Evolutionary conservation across 2,888 invertebrate genomes (phyloP).

Genomic region (Hanleya hanleyi): DNA sequence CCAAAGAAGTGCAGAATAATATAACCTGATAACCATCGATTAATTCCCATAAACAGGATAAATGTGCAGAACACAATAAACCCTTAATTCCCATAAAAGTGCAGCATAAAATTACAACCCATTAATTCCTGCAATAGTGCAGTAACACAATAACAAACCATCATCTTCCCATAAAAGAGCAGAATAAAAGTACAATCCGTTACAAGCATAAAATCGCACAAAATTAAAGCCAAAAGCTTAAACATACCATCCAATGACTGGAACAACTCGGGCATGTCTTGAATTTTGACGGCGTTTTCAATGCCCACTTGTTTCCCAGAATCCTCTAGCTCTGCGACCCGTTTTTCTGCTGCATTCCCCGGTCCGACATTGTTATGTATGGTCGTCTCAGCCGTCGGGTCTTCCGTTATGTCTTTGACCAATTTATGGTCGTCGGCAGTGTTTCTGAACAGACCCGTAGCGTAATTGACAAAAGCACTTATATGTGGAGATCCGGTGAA

Average conservation of each 20-base stretch:
- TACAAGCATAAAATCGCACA: too few relatives aligned
- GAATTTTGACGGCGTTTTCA: conserved; percentile 62
- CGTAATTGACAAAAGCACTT: conserved; percentile 89
- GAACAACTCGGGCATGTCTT: conserved; percentile 94
- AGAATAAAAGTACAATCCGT: too few relatives aligned
- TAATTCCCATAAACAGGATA: too few relatives aligned
- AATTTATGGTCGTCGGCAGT: conserved; percentile 32
- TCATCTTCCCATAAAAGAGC: too few relatives aligned
- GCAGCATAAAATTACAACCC: too few relatives aligned
- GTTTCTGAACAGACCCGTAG: conserved; percentile 87
- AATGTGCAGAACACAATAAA: too few relatives aligned
- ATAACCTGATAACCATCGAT: too few relatives aligned
- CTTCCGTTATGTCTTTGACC: conserved; percentile 50
- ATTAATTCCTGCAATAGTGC: too few relatives aligned
- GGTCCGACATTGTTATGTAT: conserved; percentile 12
- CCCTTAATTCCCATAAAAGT: too few relatives aligned
- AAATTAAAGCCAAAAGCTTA: too few relatives aligned
- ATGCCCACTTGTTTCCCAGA: conserved; percentile 41
- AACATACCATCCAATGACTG: conserved; percentile 85
- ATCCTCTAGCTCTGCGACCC: not conserved
- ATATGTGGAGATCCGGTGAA: conserved; percentile 58
- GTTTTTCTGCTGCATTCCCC: not conserved
- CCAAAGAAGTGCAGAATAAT: too few relatives aligned
- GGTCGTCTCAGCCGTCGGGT: conserved; percentile 15
- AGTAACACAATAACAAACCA: too few relatives aligned